Conservation (phyloP, 2,113 vertebrate species). For the Rissa tridactyla region DNA sequence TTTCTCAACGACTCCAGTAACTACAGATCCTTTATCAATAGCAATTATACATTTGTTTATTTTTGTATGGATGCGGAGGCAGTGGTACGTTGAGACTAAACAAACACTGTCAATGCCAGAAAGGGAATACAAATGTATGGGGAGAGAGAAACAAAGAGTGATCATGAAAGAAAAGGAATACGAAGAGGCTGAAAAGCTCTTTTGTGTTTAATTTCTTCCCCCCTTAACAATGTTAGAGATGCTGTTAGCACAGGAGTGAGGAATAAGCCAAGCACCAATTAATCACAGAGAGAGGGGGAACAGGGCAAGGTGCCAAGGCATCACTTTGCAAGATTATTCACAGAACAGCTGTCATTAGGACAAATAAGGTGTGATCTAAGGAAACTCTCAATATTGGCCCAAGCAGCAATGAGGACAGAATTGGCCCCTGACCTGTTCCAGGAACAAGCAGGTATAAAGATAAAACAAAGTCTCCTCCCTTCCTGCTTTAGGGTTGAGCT, state of each 20-base stretch:
- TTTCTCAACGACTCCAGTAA: neutral
- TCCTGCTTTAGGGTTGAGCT: neutral
- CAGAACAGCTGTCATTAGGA: neutral
- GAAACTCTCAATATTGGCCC: neutral
- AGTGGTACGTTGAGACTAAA: neutral
- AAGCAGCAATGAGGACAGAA: neutral
- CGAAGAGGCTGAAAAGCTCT: neutral
- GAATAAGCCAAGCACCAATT: slow-evolving; percentile 27
- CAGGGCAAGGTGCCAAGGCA: slow-evolving; percentile 28
- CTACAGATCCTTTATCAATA: neutral
- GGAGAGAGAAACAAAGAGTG: neutral
- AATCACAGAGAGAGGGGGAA: slow-evolving; percentile 15
- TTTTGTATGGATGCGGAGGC: neutral
- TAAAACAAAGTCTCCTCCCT: neutral
- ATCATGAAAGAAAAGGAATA: slow-evolving; percentile 10
- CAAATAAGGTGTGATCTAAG: slow-evolving; percentile 26
- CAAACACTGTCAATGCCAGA: neutral
- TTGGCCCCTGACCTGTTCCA: neutral
- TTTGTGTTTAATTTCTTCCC: neutral
- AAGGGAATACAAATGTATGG: neutral
- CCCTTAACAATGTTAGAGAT: neutral
- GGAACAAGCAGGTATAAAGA: neutral
- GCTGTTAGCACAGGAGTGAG: neutral
- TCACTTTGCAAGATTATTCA: slow-evolving; percentile 55
- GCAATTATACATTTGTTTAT: neutral